Evolutionary conservation across 2,113 vertebrate species (phyloP).

Genomic region (Leptobrachium leishanense): DNA sequence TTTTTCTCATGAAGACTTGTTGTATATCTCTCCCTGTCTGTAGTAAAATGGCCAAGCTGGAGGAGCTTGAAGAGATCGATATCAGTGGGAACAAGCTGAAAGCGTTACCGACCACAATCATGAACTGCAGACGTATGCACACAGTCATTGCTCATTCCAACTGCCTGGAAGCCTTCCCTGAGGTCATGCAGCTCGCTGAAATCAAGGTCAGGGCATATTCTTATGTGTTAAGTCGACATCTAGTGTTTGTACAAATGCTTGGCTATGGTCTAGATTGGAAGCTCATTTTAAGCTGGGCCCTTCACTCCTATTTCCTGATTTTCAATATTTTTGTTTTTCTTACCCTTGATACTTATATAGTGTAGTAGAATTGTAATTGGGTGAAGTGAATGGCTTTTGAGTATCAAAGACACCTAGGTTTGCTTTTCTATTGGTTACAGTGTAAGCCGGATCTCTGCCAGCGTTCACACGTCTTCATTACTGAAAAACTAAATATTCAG

Average conservation of each 20-base stretch:
- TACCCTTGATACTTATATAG: too few species aligned
- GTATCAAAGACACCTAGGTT: too few species aligned
- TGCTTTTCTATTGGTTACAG: too few species aligned
- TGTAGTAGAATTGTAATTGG: too few species aligned
- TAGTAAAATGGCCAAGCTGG: conserved; percentile 99
- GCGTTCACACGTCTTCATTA: too few species aligned
- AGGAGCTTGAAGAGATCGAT: conserved; percentile 95
- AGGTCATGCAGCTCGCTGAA: conserved; percentile 95
- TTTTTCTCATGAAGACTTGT: too few species aligned
- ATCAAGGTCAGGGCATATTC: conserved; percentile 78
- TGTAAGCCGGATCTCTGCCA: too few species aligned
- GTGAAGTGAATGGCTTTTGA: too few species aligned
- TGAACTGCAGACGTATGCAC: conserved; percentile 92
- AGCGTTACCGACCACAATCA: conserved; percentile 93
- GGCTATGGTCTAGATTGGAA: neutral
- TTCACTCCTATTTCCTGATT: too few species aligned
- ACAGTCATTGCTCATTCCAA: conserved; percentile 95
- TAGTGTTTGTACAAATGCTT: neutral
- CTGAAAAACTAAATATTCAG: too few species aligned
- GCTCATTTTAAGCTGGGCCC: too few species aligned
- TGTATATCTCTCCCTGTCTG: neutral
- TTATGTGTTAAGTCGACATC: neutral
- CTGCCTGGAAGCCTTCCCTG: conserved; percentile 93
- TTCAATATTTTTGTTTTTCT: too few species aligned
- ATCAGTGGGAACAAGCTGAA: conserved; percentile 95